Evolutionary conservation across 2,888 invertebrate genomes (phyloP).

Genomic region (Sepiola atlantica): DNA sequence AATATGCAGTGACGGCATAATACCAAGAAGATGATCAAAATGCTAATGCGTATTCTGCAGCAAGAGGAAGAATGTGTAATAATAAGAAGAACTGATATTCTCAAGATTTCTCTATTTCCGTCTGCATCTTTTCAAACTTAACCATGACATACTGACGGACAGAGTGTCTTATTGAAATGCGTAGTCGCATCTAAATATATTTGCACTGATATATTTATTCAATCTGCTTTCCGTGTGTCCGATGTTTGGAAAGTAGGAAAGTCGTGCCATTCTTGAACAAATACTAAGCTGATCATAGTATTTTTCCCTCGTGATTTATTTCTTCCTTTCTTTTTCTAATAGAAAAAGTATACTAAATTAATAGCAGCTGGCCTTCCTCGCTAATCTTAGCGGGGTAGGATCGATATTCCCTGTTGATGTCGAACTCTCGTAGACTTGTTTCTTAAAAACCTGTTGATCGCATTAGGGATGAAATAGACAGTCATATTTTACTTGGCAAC

Average conservation of each 20-base stretch:
- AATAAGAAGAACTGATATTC: too few species aligned
- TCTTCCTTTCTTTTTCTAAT: background rate
- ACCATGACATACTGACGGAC: too few species aligned
- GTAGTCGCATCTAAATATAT: too few species aligned
- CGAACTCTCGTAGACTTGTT: background rate
- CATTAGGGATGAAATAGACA: background rate
- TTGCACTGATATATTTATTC: background rate
- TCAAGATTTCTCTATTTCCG: too few species aligned
- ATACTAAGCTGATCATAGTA: background rate
- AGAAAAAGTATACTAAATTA: background rate
- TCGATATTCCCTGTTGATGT: background rate
- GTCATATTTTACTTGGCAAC: background rate
- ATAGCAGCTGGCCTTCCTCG: background rate
- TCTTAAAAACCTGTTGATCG: background rate
- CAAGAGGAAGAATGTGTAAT: too few species aligned
- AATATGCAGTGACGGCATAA: too few species aligned
- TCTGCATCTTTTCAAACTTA: too few species aligned
- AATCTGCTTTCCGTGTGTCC: background rate
- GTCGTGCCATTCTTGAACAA: background rate
- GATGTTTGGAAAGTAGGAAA: background rate
- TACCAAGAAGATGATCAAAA: too few species aligned
- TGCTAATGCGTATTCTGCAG: too few species aligned
- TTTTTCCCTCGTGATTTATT: background rate
- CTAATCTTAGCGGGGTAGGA: background rate
- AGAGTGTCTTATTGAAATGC: too few species aligned